Percentiles rank a stretch among this genome's conserved stretches.
These are phyloP conservation scores for Brassicogethes aeneus DNA, from an alignment of 2,888 invertebrate species.

Conservation along the genomic window DNA sequence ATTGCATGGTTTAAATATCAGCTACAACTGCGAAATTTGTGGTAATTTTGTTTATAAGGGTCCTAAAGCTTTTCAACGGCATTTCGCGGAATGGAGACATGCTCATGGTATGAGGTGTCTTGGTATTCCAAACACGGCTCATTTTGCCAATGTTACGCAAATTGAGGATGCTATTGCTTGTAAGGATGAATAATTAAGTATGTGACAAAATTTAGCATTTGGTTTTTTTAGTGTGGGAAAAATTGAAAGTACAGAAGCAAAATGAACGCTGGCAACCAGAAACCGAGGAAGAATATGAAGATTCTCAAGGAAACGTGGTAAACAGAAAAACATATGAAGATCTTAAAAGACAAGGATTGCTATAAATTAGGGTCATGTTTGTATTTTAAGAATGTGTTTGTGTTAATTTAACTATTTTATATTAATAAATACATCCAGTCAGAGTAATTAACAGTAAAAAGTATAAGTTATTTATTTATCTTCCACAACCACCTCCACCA, in stretches of 20 bases:
- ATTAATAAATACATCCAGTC: background rate
- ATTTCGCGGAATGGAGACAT: slow-evolving; percentile 91
- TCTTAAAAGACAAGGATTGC: slow-evolving; percentile 92
- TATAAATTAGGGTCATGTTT: slow-evolving; percentile 59
- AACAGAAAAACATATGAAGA: slow-evolving; percentile 98
- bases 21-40: slow-evolving; percentile 98
- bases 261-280: slow-evolving; percentile 94
- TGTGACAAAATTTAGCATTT: too few relatives aligned
- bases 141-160: slow-evolving; percentile 98
- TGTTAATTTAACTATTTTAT: too few relatives aligned
- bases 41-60: slow-evolving; percentile 98
- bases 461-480: slow-evolving; percentile 15
- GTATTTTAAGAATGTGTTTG: too few relatives aligned
- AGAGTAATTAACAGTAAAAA: too few relatives aligned
- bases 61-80: slow-evolving; percentile 98
- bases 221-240: slow-evolving; percentile 89
- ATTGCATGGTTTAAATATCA: slow-evolving; percentile 95
- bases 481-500: slow-evolving; percentile 36
- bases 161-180: slow-evolving; percentile 94
- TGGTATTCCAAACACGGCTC: slow-evolving; percentile 98
- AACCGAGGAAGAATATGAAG: slow-evolving; percentile 97
- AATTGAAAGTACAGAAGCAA: slow-evolving; percentile 91
- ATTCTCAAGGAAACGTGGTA: slow-evolving; percentile 96
- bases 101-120: slow-evolving; percentile 92
- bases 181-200: slow-evolving; percentile 48